Percentiles rank a stretch among this genome's conserved stretches.
Evolutionary conservation across 2,888 invertebrate species (phyloP).

Genomic region (Stenchaetothrips biformis): DNA sequence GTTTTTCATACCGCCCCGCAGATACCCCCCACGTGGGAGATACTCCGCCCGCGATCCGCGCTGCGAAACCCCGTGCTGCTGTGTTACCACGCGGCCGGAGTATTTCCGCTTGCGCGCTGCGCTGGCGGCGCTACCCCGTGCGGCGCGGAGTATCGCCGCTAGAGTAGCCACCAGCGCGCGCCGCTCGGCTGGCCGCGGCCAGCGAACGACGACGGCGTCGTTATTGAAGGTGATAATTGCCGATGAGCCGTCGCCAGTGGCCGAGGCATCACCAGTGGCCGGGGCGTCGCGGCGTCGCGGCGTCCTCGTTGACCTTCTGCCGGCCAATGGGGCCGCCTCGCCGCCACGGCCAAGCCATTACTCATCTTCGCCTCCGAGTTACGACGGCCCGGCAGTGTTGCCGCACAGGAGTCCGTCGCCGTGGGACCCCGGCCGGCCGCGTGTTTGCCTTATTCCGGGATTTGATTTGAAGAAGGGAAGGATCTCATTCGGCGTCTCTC

Average conservation of each 20-base stretch:
- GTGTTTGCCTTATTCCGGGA: background rate
- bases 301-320: conserved; percentile 9
- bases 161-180: background rate
- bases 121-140: background rate
- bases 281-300: background rate
- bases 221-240: conserved; percentile 15
- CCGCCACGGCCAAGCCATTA: background rate
- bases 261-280: background rate
- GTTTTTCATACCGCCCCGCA: too few relatives aligned
- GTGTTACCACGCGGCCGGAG: background rate
- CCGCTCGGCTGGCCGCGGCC: background rate
- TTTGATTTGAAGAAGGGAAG: too few relatives aligned
- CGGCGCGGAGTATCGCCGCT: background rate
- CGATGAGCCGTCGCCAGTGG: too few relatives aligned
- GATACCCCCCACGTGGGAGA: too few relatives aligned
- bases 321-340: background rate
- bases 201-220: background rate
- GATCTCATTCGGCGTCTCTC: background rate
- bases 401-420: background rate
- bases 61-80: background rate
- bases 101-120: background rate
- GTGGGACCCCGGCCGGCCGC: background rate
- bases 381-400: background rate
- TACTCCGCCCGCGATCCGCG: too few relatives aligned
- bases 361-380: background rate